Evolutionary conservation across 1,140 invertebrate species (phyloP).

Genomic region (Harpegnathos saltator): DNA sequence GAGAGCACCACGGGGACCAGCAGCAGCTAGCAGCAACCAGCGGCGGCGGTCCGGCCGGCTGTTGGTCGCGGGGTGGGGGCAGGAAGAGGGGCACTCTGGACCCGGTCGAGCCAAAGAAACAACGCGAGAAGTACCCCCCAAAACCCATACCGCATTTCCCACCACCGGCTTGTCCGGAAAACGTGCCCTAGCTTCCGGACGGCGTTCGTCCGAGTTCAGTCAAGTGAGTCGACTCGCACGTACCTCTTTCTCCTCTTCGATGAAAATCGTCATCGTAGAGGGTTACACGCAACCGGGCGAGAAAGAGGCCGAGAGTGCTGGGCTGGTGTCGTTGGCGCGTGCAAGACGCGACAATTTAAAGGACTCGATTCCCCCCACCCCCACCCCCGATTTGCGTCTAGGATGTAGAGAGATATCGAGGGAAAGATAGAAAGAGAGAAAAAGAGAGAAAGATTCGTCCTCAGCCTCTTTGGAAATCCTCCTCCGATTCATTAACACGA

Average conservation of each 20-base stretch:
- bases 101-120: constrained; percentile 69
- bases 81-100: constrained; percentile 75
- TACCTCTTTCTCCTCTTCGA: constrained; percentile 20
- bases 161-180: constrained; percentile 81
- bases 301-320: constrained; percentile 32
- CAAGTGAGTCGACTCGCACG: constrained; percentile 68
- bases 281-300: constrained; percentile 17
- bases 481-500: background rate
- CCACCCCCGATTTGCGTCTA: background rate
- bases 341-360: constrained; percentile 49
- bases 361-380: background rate
- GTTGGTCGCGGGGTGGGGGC: constrained; percentile 71
- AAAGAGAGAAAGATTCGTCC: background rate
- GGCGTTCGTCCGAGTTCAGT: constrained; percentile 67
- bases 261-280: constrained; percentile 17
- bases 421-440: too few relatives aligned
- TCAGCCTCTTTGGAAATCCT: background rate
- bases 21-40: constrained; percentile 69
- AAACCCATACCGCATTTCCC: constrained; percentile 81
- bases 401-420: constrained; percentile 8
- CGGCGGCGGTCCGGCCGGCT: constrained; percentile 63
- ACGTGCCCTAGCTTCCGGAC: constrained; percentile 77
- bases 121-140: constrained; percentile 66
- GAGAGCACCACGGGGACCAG: constrained; percentile 71
- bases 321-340: constrained; percentile 23